phyloP scores from a whole-genome alignment of 2,888 invertebrate species.

The Euphydryas editha region DNA sequence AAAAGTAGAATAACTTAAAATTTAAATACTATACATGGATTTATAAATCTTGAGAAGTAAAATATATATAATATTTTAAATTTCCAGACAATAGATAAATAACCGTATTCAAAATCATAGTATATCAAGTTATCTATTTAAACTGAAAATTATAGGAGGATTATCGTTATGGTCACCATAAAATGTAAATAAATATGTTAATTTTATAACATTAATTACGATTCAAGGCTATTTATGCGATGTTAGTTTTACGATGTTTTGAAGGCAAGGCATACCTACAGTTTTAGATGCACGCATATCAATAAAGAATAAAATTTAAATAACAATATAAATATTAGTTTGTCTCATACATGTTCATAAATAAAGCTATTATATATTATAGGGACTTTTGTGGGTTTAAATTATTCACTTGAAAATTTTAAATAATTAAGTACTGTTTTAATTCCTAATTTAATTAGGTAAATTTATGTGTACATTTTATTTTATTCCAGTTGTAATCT shows the following conservation, averaged over 20 bases:
- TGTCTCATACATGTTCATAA: no score
- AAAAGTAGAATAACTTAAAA: no score
- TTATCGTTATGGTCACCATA: slow-evolving; percentile 49
- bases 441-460: no score
- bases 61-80: no score
- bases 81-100: not conserved
- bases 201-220: slow-evolving; percentile 30
- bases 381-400: no score
- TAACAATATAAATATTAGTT: not conserved
- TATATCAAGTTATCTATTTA: not conserved
- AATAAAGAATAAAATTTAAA: slow-evolving; percentile 2
- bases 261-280: slow-evolving; percentile 16
- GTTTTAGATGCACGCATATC: not conserved
- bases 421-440: no score
- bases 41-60: no score
- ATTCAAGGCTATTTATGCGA: slow-evolving; percentile 34
- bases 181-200: slow-evolving; percentile 51
- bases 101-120: not conserved
- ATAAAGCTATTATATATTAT: no score
- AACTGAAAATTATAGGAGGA: slow-evolving; percentile 35
- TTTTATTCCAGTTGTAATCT: no score
- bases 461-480: no score
- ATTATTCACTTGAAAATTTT: no score
- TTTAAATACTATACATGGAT: no score
- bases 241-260: slow-evolving; percentile 31